Evolutionary conservation across 1,140 invertebrate genomes (phyloP), one percentile per base, ranked within the genome.

Genomic region (Neotoxoptera formosana): DNA sequence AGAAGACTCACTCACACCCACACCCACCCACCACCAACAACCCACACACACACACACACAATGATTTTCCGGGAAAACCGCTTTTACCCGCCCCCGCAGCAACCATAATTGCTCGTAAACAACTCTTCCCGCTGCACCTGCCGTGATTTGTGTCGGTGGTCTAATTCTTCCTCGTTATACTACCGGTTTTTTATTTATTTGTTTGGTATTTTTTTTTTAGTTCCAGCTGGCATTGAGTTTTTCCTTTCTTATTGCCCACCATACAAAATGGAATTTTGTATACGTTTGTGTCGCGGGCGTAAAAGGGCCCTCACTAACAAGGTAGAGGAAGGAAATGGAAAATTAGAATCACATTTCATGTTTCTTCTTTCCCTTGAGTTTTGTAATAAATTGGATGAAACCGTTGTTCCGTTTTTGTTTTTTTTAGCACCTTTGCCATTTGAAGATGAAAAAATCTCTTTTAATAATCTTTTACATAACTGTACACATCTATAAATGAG

Each of bases 291-390:
- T 76, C 90, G 41, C 7, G 45, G 60, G 48, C 34, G 88, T 89
- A 76, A 91, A 91, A 76, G 76, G n/a, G 20, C 14, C 14, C 56
- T 41, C 34, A 30, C 41, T 91, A 91, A 91, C 60, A 91, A 91
- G 90, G 25, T 23, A 81, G 1, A 81, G 25, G 60, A 30, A 81
- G 45, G 47, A 83, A 81, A 92, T 81, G 76, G 67, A 92, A 92
- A 92, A 92, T 92, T 92, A 83, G 91, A 92, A 92, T 92, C 91
- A 92, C 76, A 92, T 92, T 92, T 92, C 91, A 92, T 76, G 67
- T 83, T 92, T 92, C 4, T 92, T 56, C 48, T 56, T 81, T 47
- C 76, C 76, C 60, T 23, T 47, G 76, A 51, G 45, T 36, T 51
- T 83, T 83, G 23, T 48, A 92, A 91, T 91, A 91, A 91, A 91